These are phyloP conservation scores for Poeciliopsis retropinna DNA, from an alignment of 2,113 vertebrate genomes.

Conservation along the genomic window DNA sequence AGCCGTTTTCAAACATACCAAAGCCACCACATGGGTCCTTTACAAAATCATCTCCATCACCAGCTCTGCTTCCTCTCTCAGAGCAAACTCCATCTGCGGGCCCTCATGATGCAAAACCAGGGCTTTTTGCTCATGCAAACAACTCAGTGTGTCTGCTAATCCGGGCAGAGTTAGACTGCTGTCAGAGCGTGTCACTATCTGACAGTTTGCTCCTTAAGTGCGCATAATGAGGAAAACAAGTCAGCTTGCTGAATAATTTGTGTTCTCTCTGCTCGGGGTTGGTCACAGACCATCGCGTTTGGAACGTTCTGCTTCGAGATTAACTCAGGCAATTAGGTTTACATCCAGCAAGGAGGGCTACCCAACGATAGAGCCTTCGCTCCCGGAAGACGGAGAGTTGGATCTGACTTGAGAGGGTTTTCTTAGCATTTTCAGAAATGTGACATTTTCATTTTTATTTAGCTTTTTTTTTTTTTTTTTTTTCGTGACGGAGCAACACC, in stretches of 20 bases:
- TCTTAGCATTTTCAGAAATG: not conserved
- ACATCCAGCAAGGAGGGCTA: not conserved
- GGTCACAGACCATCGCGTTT: conserved; percentile 5
- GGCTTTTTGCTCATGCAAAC: conserved; percentile 58
- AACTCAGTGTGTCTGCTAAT: conserved; percentile 55
- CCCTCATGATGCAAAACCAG: conserved; percentile 39
- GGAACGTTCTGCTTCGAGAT: conserved; percentile 3
- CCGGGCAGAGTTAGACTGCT: conserved; percentile 61
- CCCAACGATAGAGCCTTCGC: not conserved
- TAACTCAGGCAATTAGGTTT: not conserved
- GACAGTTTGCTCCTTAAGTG: conserved; percentile 42
- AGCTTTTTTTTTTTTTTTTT: not conserved
- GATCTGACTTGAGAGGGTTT: not conserved
- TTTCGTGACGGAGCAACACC: not conserved
- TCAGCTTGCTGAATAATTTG: conserved; percentile 8
- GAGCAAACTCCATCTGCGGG: conserved; percentile 19
- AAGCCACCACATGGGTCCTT: conserved; percentile 46
- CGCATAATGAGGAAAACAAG: conserved; percentile 24
- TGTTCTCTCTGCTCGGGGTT: not conserved
- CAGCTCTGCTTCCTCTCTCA: conserved; percentile 33
- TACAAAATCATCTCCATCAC: conserved; percentile 31
- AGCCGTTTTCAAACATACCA: conserved; percentile 2
- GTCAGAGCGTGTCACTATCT: conserved; percentile 60
- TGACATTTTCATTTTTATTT: no score
- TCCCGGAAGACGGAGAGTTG: not conserved